Evolutionary conservation across 2,113 vertebrate species (phyloP).

Genomic region (Pao palembangensis): DNA sequence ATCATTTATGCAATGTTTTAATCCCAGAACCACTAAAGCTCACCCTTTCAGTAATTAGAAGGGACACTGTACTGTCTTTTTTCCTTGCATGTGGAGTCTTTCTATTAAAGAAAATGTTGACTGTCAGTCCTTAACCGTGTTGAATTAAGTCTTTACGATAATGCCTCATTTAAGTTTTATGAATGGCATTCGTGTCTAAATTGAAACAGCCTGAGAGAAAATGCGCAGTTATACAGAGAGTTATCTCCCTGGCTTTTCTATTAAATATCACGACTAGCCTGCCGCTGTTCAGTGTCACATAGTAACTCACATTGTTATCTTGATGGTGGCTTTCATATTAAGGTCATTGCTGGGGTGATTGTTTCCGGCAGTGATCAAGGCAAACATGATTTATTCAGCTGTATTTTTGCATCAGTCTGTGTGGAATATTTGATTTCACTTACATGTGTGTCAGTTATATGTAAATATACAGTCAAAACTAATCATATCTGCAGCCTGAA

Average conservation of each 20-base stretch:
- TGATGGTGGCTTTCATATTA: too few species aligned
- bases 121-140: slow-evolving; percentile 4
- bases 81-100: slow-evolving; percentile 1
- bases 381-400: too few species aligned
- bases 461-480: too few species aligned
- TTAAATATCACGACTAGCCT: neutral
- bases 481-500: too few species aligned
- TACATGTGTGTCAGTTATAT: too few species aligned
- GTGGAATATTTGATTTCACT: neutral
- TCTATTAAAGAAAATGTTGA: neutral
- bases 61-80: neutral
- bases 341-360: too few species aligned
- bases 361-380: too few species aligned
- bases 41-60: slow-evolving; percentile 8
- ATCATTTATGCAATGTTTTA: slow-evolving; percentile 36
- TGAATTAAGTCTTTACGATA: neutral
- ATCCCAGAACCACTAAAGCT: slow-evolving; percentile 21
- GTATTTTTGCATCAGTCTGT: too few species aligned
- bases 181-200: slow-evolving; percentile 16
- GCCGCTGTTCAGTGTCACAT: neutral
- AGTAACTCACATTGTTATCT: neutral
- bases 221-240: slow-evolving; percentile 8
- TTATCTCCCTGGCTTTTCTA: slow-evolving; percentile 8
- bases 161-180: slow-evolving; percentile 23
- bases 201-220: slow-evolving; percentile 19